phyloP scores from a whole-genome alignment of 2,888 invertebrate genomes.

The Pandemis corylana region DNA sequence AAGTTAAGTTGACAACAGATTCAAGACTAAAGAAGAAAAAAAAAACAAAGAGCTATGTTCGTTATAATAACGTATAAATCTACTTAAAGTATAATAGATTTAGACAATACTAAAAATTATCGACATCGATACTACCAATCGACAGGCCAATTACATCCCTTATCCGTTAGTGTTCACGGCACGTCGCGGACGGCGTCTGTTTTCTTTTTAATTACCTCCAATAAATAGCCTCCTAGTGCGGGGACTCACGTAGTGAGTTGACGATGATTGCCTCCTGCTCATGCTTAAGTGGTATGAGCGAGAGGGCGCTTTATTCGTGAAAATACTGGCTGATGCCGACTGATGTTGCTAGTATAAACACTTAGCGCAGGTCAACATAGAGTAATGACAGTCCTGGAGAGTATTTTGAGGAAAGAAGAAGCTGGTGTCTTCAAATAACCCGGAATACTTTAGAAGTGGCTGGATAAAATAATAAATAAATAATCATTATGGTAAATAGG shows the following conservation, averaged over 20 bases:
- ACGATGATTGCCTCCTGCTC: slow-evolving; percentile 9
- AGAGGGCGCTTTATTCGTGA: not conserved
- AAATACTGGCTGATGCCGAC: not conserved
- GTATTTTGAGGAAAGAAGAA: not conserved
- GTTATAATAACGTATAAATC: too few relatives aligned
- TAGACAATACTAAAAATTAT: not conserved
- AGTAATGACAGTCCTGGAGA: not conserved
- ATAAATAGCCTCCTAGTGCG: slow-evolving; percentile 34
- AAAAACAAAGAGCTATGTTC: too few relatives aligned
- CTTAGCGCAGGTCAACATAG: not conserved
- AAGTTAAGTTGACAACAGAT: too few relatives aligned
- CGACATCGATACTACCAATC: slow-evolving; percentile 12
- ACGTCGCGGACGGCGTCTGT: slow-evolving; percentile 37
- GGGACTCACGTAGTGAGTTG: slow-evolving; percentile 21
- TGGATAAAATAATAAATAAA: too few relatives aligned
- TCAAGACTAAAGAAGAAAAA: too few relatives aligned
- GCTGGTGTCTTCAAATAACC: not conserved
- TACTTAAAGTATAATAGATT: too few relatives aligned
- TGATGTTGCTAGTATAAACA: not conserved
- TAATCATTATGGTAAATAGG: too few relatives aligned
- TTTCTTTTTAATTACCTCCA: slow-evolving; percentile 43
- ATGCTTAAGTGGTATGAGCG: not conserved
- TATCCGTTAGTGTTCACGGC: slow-evolving; percentile 34
- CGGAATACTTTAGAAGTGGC: too few relatives aligned
- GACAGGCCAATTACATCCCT: slow-evolving; percentile 2